Evolutionary conservation across 2,797 vertebrate genomes (phyloP), one percentile per base, ranked within the genome.

Genomic region (Tadarida brasiliensis): DNA sequence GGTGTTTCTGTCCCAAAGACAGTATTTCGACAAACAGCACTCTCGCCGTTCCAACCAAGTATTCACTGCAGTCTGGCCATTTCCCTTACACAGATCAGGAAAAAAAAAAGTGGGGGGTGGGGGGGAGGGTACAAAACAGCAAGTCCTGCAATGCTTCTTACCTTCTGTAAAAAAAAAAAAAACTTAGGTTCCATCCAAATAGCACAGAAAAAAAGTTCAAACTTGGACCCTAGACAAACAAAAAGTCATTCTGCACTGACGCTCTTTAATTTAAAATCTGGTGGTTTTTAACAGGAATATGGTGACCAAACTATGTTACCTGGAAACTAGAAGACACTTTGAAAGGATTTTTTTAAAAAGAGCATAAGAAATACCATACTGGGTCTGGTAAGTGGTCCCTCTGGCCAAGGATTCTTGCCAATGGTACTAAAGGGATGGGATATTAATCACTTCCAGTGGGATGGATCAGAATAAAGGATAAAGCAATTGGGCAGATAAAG

Each of bases 51-150:
- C 65, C 87, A 56, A 67, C 16, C 44, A 54, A 61, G 33, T 65
- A 74, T 54, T 86, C 61, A 78, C 7, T 54, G 33, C 39, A 59
- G 12, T 20, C 89, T 70, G 68, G 54, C 30, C 70, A 93, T 28
- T 65, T 59, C 16, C 57, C 67, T 81, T 63, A 44, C 0, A 33
- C 11, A 82, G 26, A 56, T 33, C 28, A 76, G 57, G 20, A 10
- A 35, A 26, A 5, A 44, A 44, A 44, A 44, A n/a, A n/a, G n/a
- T n/a, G n/a, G 10, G 0, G 0, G 0, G 30, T 0, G 4, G 39
- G 39, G 8, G 0, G 0, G 16, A 0, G 16, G 54, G 2, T 22
- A 5, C 59, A 86, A 47, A 70, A 39, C 65, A n/a, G 54, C 9
- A 83, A 95, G 54, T 17, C 14, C 49, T 83, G 15, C 22, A 28